A percentile compares a stretch with the other conserved stretches of the same genome.
Evolutionary conservation across 1,140 invertebrate species (phyloP).

Genomic region (Cydia fagiglandana): DNA sequence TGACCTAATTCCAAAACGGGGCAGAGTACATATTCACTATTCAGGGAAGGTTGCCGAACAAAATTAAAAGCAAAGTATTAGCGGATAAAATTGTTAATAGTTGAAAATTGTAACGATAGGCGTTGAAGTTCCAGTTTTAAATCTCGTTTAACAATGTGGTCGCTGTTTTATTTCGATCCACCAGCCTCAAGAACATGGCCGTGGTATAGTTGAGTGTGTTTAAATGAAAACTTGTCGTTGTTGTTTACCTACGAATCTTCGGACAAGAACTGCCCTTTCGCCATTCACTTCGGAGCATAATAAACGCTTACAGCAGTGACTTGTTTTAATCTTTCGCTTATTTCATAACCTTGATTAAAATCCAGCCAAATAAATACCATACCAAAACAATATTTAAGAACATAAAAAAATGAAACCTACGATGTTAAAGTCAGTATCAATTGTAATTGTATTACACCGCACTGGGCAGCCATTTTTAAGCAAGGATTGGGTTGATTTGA

Average conservation of each 20-base stretch:
- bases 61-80: conserved; percentile 5
- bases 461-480: no score
- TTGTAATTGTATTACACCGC: no score
- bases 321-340: not conserved
- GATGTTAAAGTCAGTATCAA: no score
- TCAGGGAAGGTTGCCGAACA: conserved; percentile 26
- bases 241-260: conserved; percentile 15
- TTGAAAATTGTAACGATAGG: not conserved
- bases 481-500: no score
- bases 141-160: not conserved
- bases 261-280: not conserved
- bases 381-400: not conserved
- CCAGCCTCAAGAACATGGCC: not conserved
- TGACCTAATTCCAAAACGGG: conserved; percentile 64
- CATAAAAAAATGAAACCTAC: no score
- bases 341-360: not conserved
- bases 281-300: conserved; percentile 7
- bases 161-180: not conserved
- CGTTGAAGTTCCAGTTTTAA: not conserved
- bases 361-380: not conserved
- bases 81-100: not conserved
- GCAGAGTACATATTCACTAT: conserved; percentile 47
- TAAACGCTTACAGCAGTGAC: not conserved
- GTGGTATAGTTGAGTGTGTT: not conserved
- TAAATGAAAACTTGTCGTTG: conserved; percentile 20